Base-by-base conservation (phyloP, 2,113 vertebrate species). In the Alethe castanea region DNA sequence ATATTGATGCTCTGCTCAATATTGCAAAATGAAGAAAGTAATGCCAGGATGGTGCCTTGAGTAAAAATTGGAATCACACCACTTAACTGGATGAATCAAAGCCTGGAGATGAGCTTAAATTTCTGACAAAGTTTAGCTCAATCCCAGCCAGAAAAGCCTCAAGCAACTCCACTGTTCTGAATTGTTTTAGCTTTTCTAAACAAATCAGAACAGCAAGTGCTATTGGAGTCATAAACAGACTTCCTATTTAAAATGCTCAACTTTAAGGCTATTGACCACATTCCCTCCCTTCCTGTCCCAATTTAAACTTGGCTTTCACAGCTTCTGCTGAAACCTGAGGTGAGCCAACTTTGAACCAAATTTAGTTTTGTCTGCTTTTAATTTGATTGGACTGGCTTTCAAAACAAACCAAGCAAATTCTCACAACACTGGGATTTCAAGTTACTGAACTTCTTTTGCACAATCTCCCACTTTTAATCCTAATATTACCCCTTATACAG, bases 301-400 rank as follows among this genome's bases (percentile, higher is more conserved):
- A 96, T 95, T 95, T 96, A 97, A 96, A 96, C 94, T 96, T 97
- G 96, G 94, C 94, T 95, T 95, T 96, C 93, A 93, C 93, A 96
- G 82, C 93, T 94, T 42, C 76, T 77, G 87, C 92, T 95, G 85
- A 93, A 95, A 94, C 47, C 85, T 85, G 93, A 95, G 90, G 95
- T 96, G 88, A 96, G 94, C 90, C 93, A 96, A 90, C 90, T 97
- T 88, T 86, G 92, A 96, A 94, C 72, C 94, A 93, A 96, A 96
- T 96, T 96, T 95, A 97, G 93, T 96, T 96, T 96, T 93, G 90
- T 92, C 88, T 83, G 92, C 93, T 90, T 96, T 94, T 94, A 96
- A 96, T 96, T 93, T 97, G 93, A 96, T 94, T 95, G 95, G 90
- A 94, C 85, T 93, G 64, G 44, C 82, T 93, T 96, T 81, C 82